These are phyloP conservation scores for Apistogramma diplotaenia DNA, from an alignment of 2,113 vertebrate species.

Conservation along the genomic window DNA sequence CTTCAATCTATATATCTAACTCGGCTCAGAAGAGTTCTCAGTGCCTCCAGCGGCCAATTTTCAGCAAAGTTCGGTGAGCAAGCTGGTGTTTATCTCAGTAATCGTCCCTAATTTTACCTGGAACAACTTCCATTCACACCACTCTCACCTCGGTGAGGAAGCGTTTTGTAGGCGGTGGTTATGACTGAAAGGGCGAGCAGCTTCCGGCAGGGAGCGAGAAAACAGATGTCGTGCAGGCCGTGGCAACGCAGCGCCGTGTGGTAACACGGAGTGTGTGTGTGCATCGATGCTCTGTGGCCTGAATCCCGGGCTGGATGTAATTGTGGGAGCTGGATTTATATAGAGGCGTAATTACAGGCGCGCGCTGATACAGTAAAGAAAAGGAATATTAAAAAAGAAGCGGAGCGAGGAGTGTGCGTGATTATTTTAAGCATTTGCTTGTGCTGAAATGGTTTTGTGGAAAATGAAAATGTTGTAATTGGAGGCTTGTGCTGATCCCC, in stretches of 20 bases:
- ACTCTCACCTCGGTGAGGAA: conserved; percentile 34
- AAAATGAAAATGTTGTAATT: conserved; percentile 67
- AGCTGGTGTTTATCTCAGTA: not conserved
- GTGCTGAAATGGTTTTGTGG: conserved; percentile 54
- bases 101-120: conserved; percentile 52
- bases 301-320: conserved; percentile 60
- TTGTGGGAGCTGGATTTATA: conserved; percentile 74
- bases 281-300: conserved; percentile 18
- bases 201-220: conserved; percentile 66
- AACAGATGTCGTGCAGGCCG: conserved; percentile 72
- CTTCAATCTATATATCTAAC: conserved; percentile 15
- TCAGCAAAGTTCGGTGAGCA: not conserved
- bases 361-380: conserved; percentile 51
- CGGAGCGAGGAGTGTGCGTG: conserved; percentile 10
- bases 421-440: conserved; percentile 65
- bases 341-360: conserved; percentile 71
- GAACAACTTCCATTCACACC: not conserved
- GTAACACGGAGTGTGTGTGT: conserved; percentile 6
- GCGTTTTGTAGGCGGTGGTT: conserved; percentile 67
- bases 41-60: not conserved
- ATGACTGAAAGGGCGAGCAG: conserved; percentile 76
- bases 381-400: conserved; percentile 35
- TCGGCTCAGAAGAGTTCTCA: conserved; percentile 22
- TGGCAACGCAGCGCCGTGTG: conserved; percentile 8
- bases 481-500: conserved; percentile 55